A percentile compares a stretch with the other conserved stretches of the same genome.
These are phyloP conservation scores for Pseudonaja textilis DNA, from an alignment of 2,113 vertebrate species.

Conservation along the genomic window DNA sequence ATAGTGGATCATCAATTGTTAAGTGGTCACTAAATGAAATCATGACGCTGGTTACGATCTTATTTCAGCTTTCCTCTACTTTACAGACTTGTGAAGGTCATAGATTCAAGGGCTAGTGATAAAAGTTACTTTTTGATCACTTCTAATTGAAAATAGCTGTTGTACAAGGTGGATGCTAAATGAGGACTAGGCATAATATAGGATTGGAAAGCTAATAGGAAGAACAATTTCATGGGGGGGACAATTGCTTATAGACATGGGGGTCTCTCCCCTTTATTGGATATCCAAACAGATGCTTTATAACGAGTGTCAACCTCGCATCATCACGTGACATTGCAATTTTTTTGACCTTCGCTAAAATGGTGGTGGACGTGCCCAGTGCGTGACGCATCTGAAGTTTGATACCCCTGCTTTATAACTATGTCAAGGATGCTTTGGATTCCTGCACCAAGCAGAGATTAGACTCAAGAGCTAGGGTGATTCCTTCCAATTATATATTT, in stretches of 20 bases:
- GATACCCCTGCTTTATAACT: no score
- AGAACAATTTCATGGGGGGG: neutral
- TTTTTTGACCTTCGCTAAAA: no score
- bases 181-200: neutral
- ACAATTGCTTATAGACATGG: neutral
- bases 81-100: neutral
- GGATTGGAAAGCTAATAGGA: neutral
- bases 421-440: neutral
- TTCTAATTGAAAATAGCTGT: neutral
- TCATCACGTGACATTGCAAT: no score
- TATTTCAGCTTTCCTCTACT: neutral
- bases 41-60: neutral
- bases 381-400: no score
- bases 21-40: neutral
- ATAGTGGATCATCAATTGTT: neutral
- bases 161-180: neutral
- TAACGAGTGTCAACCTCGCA: neutral
- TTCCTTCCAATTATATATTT: neutral
- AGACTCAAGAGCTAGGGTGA: neutral
- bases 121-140: neutral
- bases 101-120: neutral
- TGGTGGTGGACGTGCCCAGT: no score
- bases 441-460: neutral
- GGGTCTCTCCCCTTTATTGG: neutral
- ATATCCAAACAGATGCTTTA: neutral